phyloP scores from a whole-genome alignment of 2,113 vertebrate species.

The Seriola aureovittata region DNA sequence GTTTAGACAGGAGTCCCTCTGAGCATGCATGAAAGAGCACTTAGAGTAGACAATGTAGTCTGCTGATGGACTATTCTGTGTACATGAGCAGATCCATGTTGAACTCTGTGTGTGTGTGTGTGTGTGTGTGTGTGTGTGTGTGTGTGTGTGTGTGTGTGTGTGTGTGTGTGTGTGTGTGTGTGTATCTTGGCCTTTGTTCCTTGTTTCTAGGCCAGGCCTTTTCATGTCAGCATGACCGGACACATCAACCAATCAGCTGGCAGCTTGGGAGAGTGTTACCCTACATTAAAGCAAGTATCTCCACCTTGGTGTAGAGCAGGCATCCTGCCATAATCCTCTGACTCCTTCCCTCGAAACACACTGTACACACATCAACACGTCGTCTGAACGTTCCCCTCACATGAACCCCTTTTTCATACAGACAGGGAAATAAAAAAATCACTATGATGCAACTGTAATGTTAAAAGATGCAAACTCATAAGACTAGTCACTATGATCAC shows the following conservation, averaged over 20 bases:
- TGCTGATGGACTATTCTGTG: constrained; percentile 18
- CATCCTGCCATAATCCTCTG: background rate
- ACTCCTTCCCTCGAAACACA: background rate
- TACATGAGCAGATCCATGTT: constrained; percentile 41
- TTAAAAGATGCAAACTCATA: background rate
- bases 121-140: no score
- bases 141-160: constrained; percentile 18
- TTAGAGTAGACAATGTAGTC: constrained; percentile 50
- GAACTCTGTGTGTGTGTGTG: constrained; percentile 12
- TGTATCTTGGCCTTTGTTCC: constrained; percentile 45
- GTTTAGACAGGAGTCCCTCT: constrained; percentile 28
- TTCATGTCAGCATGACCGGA: constrained; percentile 21
- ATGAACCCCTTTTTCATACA: background rate
- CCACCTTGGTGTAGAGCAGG: background rate
- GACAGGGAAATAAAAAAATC: background rate
- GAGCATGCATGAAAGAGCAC: constrained; percentile 55
- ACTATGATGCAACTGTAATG: background rate
- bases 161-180: constrained; percentile 14
- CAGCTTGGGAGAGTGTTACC: background rate
- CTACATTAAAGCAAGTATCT: constrained; percentile 3
- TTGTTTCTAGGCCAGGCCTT: constrained; percentile 49
- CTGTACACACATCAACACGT: background rate
- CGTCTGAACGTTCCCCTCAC: background rate
- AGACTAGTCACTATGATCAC: no score
- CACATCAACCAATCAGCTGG: constrained; percentile 6